Conservation (phyloP, 2,888 invertebrate genomes). For the Tipula helvola region DNA sequence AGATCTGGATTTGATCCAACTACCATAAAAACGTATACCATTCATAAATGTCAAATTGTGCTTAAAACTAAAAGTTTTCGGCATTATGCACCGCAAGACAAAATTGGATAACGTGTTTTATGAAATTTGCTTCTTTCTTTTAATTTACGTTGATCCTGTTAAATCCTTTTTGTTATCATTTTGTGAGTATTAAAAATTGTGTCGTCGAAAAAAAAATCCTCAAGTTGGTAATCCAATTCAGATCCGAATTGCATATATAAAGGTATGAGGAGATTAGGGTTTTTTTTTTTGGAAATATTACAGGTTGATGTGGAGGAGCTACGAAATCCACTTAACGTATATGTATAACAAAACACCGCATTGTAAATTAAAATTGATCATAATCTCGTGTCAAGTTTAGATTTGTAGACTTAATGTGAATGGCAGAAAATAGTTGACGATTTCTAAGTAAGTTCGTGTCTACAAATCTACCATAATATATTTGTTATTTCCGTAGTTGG, state of each 20-base stretch:
- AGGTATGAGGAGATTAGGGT: not conserved
- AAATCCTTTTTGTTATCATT: not conserved
- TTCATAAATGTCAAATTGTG: not conserved
- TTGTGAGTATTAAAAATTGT: not conserved
- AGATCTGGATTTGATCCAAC: not conserved
- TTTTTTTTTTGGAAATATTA: not conserved
- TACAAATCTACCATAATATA: not conserved
- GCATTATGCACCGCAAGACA: not conserved
- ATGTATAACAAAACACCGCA: not conserved
- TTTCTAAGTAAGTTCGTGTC: not conserved
- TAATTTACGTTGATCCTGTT: not conserved
- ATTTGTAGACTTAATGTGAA: not conserved
- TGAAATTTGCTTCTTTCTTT: not conserved
- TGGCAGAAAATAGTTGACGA: not conserved
- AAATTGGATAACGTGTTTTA: not conserved
- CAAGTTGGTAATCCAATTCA: not conserved
- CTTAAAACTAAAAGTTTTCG: not conserved
- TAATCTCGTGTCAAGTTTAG: not conserved
- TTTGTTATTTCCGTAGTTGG: not conserved
- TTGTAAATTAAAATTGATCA: not conserved
- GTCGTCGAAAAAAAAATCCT: not conserved
- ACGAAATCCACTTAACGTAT: not conserved
- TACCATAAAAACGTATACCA: not conserved
- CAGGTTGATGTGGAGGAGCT: not conserved
- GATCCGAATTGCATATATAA: not conserved